Evolutionary conservation across 2,888 invertebrate species (phyloP), one percentile per base, ranked within the genome.

Genomic region (Plebejus melissa): DNA sequence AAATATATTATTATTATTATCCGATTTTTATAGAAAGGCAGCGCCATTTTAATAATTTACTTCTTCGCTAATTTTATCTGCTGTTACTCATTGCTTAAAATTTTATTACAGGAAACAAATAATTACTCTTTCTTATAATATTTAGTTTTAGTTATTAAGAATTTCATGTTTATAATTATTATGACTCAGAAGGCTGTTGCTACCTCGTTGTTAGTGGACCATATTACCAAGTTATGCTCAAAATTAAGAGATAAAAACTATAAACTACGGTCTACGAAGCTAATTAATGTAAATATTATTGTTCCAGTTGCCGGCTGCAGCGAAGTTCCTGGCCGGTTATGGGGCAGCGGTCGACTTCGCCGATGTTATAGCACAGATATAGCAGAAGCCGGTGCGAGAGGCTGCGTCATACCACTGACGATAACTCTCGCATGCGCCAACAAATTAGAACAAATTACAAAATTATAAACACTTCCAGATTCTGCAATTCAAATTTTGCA

Each of bases 301-400:
- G 93, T 93, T 93, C 77, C 90, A 93, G 93, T 86, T 89, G 84
- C 87, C 88, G 79, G 88, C 86, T 83, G 88, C 89, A 85, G 87
- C 87, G 81, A 87, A 88, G 86, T 88, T 87, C 85, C 90, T 90
- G 79, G 83, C 86, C 82, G 90, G 91, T 80, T 91, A 91, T 87
- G 91, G 92, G 79, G 90, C 91, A 80, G 93, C 90, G 77, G 84
- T 91, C 81, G 91, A 92, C 86, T 91, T 87, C 84, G 78, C 74
- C 76, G 41, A 76, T 57, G 74, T 79, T 74, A 78, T 81, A 78
- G 22, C 28, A 22, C 58, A 75, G 57, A 80, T 80, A 80, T 82
- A 82, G 79, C 83, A 79, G 81, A 79, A 79, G 76, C 80, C 77
- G 78, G 85, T 83, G 82, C 80, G 80, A 79, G 80, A 83, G 77